A percentile compares a stretch with the other conserved stretches of the same genome.
phyloP scores from a whole-genome alignment of 2,113 vertebrate genomes.

The Lepisosteus osseus region DNA sequence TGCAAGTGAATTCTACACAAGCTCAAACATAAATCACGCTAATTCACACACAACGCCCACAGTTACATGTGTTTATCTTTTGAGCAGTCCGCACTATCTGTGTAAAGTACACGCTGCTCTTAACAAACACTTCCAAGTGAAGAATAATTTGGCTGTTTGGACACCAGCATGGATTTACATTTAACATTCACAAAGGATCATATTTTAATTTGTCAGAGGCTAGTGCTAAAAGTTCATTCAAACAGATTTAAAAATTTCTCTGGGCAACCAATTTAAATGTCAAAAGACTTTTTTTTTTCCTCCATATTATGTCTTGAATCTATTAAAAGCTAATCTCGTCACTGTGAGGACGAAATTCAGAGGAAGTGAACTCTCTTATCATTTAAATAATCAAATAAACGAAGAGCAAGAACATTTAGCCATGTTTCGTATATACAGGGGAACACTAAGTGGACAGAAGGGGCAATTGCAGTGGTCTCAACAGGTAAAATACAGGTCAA shows the following conservation, averaged over 20 bases:
- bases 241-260: slow-evolving; percentile 35
- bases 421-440: slow-evolving; percentile 8
- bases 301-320: slow-evolving; percentile 36
- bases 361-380: slow-evolving; percentile 37
- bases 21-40: slow-evolving; percentile 55
- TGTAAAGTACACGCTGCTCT: too few species aligned
- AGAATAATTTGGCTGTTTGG: slow-evolving; percentile 64
- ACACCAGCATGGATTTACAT: slow-evolving; percentile 53
- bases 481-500: too few species aligned
- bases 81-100: slow-evolving; percentile 46
- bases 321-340: slow-evolving; percentile 38
- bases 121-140: slow-evolving; percentile 39
- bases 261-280: slow-evolving; percentile 59
- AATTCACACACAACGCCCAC: slow-evolving; percentile 13
- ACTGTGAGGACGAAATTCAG: slow-evolving; percentile 32
- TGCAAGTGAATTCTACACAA: slow-evolving; percentile 50
- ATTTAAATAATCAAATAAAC: slow-evolving; percentile 42
- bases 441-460: background rate
- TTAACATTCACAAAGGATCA: slow-evolving; percentile 52
- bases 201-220: slow-evolving; percentile 59
- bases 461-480: background rate
- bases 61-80: slow-evolving; percentile 71
- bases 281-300: slow-evolving; percentile 51
- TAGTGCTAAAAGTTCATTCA: slow-evolving; percentile 58
- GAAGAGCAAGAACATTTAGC: slow-evolving; percentile 11